Evolutionary conservation across 2,797 vertebrate genomes (phyloP).

Genomic region (Rhabdophis nuchalis): DNA sequence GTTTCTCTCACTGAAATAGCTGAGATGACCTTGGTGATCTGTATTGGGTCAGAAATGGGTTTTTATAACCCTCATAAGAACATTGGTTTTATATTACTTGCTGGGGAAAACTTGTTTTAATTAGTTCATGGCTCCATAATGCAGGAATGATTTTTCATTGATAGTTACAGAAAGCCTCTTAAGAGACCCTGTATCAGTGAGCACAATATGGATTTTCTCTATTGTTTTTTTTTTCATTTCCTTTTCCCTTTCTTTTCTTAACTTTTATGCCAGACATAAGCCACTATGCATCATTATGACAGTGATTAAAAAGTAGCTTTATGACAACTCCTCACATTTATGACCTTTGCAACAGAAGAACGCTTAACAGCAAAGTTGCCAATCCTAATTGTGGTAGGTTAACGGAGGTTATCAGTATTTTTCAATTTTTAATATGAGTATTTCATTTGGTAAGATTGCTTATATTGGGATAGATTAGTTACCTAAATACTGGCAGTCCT

Average conservation of each 20-base stretch:
- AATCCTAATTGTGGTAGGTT: too few species aligned
- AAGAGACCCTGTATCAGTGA: background rate
- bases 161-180: background rate
- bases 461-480: too few species aligned
- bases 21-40: background rate
- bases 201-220: background rate
- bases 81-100: background rate
- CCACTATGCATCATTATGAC: too few species aligned
- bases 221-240: background rate
- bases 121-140: background rate
- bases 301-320: too few species aligned
- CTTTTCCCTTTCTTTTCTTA: background rate
- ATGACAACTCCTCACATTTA: too few species aligned
- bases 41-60: background rate
- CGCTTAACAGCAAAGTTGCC: too few species aligned
- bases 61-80: background rate
- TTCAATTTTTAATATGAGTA: too few species aligned
- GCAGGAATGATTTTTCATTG: background rate
- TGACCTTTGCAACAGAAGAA: too few species aligned
- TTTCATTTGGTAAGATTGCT: too few species aligned
- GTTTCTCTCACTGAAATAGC: background rate
- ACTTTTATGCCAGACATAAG: background rate
- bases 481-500: too few species aligned
- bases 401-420: too few species aligned
- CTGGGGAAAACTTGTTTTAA: background rate